These are phyloP conservation scores for Peribatodes rhomboidaria DNA, from an alignment of 2,888 invertebrate genomes.

Conservation along the genomic window DNA sequence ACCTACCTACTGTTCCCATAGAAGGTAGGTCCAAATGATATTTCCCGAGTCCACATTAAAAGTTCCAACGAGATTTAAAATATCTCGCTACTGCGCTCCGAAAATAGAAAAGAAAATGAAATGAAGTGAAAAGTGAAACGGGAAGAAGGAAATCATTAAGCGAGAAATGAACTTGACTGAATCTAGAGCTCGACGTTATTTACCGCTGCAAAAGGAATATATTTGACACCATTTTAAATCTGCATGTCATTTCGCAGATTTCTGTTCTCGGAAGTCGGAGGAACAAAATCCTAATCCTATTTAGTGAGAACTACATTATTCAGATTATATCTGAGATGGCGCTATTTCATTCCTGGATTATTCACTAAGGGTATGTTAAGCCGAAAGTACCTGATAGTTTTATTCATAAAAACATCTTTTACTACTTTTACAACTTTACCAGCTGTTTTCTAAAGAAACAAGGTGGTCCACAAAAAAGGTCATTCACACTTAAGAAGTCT, in stretches of 20 bases:
- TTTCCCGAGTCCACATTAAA: slow-evolving; percentile 27
- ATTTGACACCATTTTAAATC: slow-evolving; percentile 36
- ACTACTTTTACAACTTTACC: not conserved
- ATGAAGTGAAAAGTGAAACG: slow-evolving; percentile 46
- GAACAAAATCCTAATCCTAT: slow-evolving; percentile 28
- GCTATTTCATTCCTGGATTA: slow-evolving; percentile 2
- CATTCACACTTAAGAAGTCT: not conserved
- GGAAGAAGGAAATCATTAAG: slow-evolving; percentile 51
- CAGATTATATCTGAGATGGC: slow-evolving; percentile 12
- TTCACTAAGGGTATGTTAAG: slow-evolving; percentile 22
- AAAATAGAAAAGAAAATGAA: slow-evolving; percentile 46
- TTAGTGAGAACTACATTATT: slow-evolving; percentile 33
- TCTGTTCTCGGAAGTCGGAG: slow-evolving; percentile 4
- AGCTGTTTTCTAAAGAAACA: not conserved
- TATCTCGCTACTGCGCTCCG: slow-evolving; percentile 41
- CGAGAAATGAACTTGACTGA: slow-evolving; percentile 47
- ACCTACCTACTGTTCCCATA: not conserved
- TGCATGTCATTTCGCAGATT: slow-evolving; percentile 30
- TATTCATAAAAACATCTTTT: too few species aligned
- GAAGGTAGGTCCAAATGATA: slow-evolving; percentile 9
- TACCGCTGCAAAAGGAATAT: slow-evolving; percentile 33
- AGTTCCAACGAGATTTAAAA: slow-evolving; percentile 31
- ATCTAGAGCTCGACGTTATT: slow-evolving; percentile 40
- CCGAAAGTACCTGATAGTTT: not conserved
- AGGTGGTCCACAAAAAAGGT: not conserved